Evolutionary conservation across 2,797 vertebrate genomes (phyloP).

Genomic region (Okamejei kenojei): DNA sequence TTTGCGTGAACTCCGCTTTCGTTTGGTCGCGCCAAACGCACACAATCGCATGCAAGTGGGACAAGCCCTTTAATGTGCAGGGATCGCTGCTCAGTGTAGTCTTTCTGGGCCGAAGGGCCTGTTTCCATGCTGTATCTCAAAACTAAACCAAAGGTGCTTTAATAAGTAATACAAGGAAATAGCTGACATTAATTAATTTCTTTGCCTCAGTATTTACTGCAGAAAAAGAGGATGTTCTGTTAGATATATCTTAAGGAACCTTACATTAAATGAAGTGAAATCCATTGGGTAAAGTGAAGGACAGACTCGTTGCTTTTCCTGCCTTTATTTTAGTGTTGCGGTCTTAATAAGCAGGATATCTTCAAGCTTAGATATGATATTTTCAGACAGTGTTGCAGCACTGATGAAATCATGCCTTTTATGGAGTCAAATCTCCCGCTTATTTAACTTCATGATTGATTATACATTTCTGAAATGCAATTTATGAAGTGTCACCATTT

Average conservation of each 20-base stretch:
- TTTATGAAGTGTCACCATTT: background rate
- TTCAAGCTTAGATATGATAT: background rate
- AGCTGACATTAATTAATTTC: background rate
- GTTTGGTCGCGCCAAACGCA: too few relatives aligned
- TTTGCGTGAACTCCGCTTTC: too few relatives aligned
- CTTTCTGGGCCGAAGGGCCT: too few relatives aligned
- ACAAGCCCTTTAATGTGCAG: too few relatives aligned
- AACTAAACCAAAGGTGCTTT: too few relatives aligned
- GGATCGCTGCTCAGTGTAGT: too few relatives aligned
- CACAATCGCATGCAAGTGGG: too few relatives aligned
- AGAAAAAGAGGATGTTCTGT: background rate
- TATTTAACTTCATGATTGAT: background rate
- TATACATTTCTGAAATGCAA: background rate
- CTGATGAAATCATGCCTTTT: background rate
- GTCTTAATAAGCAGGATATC: background rate
- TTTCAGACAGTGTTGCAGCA: too few relatives aligned
- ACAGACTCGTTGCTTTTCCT: background rate
- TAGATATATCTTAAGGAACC: background rate
- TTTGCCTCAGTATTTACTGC: background rate
- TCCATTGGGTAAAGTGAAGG: background rate
- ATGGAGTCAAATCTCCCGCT: background rate
- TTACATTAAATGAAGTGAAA: background rate
- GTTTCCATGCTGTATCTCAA: too few relatives aligned
- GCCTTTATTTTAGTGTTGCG: constrained; percentile 1
- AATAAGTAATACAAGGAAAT: background rate